A percentile compares a stretch with the other conserved stretches of the same genome.
These are phyloP conservation scores for Psophia crepitans DNA, from an alignment of 2,113 vertebrate species.

Conservation along the genomic window DNA sequence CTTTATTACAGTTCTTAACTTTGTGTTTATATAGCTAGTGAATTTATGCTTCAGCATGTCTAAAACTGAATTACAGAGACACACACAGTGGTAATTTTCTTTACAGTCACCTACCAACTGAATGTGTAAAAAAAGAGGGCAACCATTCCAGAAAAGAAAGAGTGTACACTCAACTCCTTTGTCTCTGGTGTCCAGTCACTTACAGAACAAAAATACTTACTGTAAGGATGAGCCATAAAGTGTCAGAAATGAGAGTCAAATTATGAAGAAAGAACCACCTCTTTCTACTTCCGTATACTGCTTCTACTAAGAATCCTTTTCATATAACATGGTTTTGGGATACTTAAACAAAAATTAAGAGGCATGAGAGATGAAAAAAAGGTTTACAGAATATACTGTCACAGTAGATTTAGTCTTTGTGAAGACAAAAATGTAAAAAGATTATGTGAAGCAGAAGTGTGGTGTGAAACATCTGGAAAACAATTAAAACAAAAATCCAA, in stretches of 20 bases:
- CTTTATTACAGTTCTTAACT: conserved; percentile 53
- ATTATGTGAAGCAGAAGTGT: not conserved
- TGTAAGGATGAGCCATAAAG: not conserved
- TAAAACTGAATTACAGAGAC: conserved; percentile 7
- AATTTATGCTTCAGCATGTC: conserved; percentile 20
- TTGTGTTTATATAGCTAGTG: not conserved
- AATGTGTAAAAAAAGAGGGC: not conserved
- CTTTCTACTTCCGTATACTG: not conserved
- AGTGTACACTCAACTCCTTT: not conserved
- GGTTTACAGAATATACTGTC: not conserved
- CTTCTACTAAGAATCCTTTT: not conserved
- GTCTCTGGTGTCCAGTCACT: not conserved
- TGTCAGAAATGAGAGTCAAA: not conserved
- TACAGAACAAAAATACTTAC: not conserved
- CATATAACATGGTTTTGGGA: not conserved
- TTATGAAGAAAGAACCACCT: not conserved
- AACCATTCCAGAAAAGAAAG: not conserved
- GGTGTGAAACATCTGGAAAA: not conserved
- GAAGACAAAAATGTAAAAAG: not conserved
- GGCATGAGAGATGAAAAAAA: not conserved
- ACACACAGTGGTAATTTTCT: not conserved
- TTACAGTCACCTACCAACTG: not conserved
- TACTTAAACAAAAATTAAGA: not conserved
- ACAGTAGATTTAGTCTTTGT: not conserved
- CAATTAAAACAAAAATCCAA: not conserved